Evolutionary conservation across 2,113 vertebrate genomes (phyloP), one percentile per base, ranked within the genome.

Genomic region (Genyomyrus donnyi): DNA sequence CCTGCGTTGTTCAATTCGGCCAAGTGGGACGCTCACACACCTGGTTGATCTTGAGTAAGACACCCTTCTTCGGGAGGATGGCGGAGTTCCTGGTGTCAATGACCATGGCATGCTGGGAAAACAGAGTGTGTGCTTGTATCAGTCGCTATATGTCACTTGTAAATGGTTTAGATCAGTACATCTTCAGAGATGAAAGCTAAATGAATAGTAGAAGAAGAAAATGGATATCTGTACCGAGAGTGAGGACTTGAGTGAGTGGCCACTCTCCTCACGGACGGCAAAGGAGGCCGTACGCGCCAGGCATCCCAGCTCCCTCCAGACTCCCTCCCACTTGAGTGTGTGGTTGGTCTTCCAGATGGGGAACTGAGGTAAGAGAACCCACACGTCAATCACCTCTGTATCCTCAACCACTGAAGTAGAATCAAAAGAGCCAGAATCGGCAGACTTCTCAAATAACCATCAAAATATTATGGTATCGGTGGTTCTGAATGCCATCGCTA

Each of bases 291-390:
- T 98, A 93, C 98, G 97, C 0, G 97, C 96, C 88, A 99, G 95
- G 91, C 98, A 99, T 92, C 97, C 97, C 88, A 99, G 96, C 89
- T 99, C 98, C 85, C 98, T 94, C 98, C 98, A 99, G 31, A 99
- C 97, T 0, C 97, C 97, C 90, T 99, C 98, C 98, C 98, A 99
- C 94, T 98, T 99, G 91, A 99, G 48, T 0, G 96, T 97, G 94
- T 99, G 98, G 94, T 92, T 96, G 10, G 97, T 99, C 92, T 94
- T 95, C 94, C 98, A 98, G 0, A 99, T 2, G 27, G 98, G 98
- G 90, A 99, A 98, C 98, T 99, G 92, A 2, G 89, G 74, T 80
- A 35, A 53, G 90, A 89, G 19, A 66, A 88, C 10, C 45, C 42
- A 48, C 42, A 85, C 42, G 9, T 85, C 45, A 48, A 10, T 21